These are phyloP conservation scores for Protobothrops mucrosquamatus DNA, from an alignment of 2,113 vertebrate species.

Conservation along the genomic window DNA sequence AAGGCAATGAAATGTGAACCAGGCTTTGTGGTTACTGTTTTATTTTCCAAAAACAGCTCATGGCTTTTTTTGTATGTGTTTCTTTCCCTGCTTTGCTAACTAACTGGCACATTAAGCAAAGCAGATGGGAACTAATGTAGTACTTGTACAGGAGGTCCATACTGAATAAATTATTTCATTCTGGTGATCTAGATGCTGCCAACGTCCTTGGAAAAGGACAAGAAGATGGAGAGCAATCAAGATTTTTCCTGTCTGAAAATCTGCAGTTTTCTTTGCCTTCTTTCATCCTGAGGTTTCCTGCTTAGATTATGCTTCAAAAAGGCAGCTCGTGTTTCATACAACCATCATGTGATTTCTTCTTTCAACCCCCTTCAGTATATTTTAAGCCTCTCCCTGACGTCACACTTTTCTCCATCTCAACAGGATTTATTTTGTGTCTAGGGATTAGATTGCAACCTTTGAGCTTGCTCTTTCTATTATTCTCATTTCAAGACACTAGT, in stretches of 20 bases:
- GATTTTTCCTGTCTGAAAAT: background rate
- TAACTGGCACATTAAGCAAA: background rate
- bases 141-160: background rate
- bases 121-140: slow-evolving; percentile 39
- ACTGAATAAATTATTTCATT: background rate
- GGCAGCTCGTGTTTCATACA: slow-evolving; percentile 36
- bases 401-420: slow-evolving; percentile 34
- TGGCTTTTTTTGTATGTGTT: background rate
- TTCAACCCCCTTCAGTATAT: slow-evolving; percentile 46
- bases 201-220: background rate
- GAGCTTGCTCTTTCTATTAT: background rate
- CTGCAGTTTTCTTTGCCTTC: background rate
- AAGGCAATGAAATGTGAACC: background rate
- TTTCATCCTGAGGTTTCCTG: background rate
- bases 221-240: background rate
- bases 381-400: slow-evolving; percentile 60
- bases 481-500: accelerated
- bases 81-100: background rate
- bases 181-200: background rate
- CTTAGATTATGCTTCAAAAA: background rate
- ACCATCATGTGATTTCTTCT: slow-evolving; percentile 46
- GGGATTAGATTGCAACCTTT: background rate
- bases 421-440: slow-evolving; percentile 41
- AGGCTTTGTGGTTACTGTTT: background rate
- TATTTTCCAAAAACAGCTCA: background rate